Base-by-base conservation (phyloP, 2,888 invertebrate species). In the Oscheius sp. region DNA sequence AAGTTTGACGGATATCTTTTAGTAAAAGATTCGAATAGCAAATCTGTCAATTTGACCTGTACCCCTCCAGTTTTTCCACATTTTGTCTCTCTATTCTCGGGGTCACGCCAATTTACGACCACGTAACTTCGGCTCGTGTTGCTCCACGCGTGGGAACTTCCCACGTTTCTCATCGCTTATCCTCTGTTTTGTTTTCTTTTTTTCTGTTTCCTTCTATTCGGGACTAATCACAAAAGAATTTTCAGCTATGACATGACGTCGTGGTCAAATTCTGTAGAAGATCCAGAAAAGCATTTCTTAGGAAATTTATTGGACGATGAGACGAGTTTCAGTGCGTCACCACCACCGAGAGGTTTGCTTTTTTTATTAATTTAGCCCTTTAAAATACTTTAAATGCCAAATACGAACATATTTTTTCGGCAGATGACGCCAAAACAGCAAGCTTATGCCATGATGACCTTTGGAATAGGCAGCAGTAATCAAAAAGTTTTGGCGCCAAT, bases 261-360 rank as follows among this genome's bases (percentile, higher is more conserved):
- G 57, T 68, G 58, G 66, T 62, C 70, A 37, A 51, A 66, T 13
- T 60, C 70, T n/a, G 75, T 81, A n/a, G 83, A 82, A 71, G 82
- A 83, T 77, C 78, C 81, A 32, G 83, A 84, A 72, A 84, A 84
- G 59, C 84, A 84, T 48, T 78, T 84, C 73, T 65, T 82, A 68
- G 84, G 84, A n/a, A 82, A 84, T 76, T 78, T 84, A 60, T 78
- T 84, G 32, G 80, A 80, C 68, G 82, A 80, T 71, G 82, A 82
- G 58, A 70, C 80, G 32, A 57, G 57, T n/a, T 66, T 66, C 51
- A 59, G 66, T 29, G 42, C 63, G 1, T 42, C 60, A 2, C 47
- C 70, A 1, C 47, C 74, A 11, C 53, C 73, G 4, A 47, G 63
- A 50, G 63, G 63, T 63, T 48, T 1, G n/a, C 35, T 35, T 35